Evolutionary conservation across 2,888 invertebrate genomes (phyloP), one percentile per base, ranked within the genome.

Genomic region (Boloria selene): DNA sequence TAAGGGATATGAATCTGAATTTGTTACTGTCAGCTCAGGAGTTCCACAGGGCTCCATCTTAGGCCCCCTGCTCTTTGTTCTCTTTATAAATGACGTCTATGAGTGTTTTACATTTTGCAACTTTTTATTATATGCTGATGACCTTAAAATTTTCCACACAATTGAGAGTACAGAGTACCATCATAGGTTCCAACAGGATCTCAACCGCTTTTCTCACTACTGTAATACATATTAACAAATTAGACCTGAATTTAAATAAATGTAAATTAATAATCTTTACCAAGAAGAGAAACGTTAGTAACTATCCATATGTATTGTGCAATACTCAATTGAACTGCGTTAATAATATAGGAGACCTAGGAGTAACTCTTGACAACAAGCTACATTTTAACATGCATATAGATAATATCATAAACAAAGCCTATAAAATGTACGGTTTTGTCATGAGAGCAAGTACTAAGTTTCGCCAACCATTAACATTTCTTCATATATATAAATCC

Each of bases 1-100:
- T 0, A 64, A 70, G 42, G 68, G 69, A 52, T 52, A 52, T 5
- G 5, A 52, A 22, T 22, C 51, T 17, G 51, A 18, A 6, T 63
- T 14, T n/a, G 45, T 14, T 65, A 70, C 17, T 63, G n/a, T n/a
- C n/a, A n/a, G 49, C 0, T 72, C 72, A 6, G 70, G 75, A 6
- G 73, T 75, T 7, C 70, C 70, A 0, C 75, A 74, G 31, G 74
- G 74, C 5, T 73, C 70, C 10, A 70, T 71, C 18, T 18, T 73
- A 13, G 73, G 73, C 10, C 71, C 72, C 18, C 22, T 71, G 10
- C 50, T 72, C 6, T 72, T 74, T 45, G 65, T 65, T 16, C 18
- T 70, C 3, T 73, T 70, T 55, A 70, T 73, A 17, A 73, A 72
- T 59, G 71, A 71, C 45, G 55, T 73, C n/a, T 26, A 26, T 22